A percentile compares a stretch with the other conserved stretches of the same genome.
These are phyloP conservation scores for Hirundo rustica DNA, from an alignment of 2,797 vertebrate genomes.

Conservation along the genomic window DNA sequence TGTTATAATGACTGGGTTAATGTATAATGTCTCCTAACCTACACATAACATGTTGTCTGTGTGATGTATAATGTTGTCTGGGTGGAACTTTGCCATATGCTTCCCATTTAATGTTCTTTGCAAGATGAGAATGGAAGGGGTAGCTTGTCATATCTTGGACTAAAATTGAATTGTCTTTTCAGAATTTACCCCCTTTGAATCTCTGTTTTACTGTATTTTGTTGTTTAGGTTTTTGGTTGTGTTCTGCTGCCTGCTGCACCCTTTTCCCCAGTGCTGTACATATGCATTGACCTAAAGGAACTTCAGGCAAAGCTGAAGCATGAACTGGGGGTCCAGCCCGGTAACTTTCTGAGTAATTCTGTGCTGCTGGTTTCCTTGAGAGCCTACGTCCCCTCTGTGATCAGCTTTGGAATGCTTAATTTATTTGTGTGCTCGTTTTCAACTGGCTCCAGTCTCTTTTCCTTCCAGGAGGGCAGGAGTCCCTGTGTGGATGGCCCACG, in stretches of 20 bases:
- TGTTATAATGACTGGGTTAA: background rate
- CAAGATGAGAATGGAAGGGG: background rate
- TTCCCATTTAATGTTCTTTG: background rate
- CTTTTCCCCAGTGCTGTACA: background rate
- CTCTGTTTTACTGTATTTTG: background rate
- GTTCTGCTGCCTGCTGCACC: accelerated
- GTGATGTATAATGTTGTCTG: background rate
- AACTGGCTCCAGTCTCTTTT: background rate
- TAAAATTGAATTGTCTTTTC: background rate
- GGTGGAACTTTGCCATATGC: background rate
- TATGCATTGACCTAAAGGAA: background rate
- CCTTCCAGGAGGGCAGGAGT: background rate
- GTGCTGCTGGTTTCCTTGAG: background rate
- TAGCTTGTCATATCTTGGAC: background rate
- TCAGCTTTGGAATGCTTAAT: background rate
- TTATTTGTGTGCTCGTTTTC: background rate
- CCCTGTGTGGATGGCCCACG: background rate
- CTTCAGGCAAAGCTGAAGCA: background rate
- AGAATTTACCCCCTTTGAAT: background rate
- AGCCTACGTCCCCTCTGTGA: background rate
- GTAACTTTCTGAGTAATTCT: background rate
- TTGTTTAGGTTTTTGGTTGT: background rate
- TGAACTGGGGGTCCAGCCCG: background rate
- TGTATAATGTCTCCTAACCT: background rate
- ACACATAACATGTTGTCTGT: background rate